Evolutionary conservation across 2,797 vertebrate genomes (phyloP).

Genomic region (Philypnodon macrostomus): DNA sequence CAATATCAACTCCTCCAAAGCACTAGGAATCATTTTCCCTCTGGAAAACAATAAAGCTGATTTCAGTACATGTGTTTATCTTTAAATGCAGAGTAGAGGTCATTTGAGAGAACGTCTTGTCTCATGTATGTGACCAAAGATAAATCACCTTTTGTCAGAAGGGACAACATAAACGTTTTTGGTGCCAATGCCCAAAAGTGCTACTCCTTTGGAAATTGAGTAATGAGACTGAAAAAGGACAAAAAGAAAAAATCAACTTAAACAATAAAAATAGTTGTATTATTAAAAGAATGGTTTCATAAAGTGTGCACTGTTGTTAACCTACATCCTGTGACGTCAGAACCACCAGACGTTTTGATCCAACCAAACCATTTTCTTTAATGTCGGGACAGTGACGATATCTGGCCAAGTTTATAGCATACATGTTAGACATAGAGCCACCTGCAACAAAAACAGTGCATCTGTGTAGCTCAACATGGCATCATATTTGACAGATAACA

Average conservation of each 20-base stretch:
- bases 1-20: slow-evolving; percentile 81
- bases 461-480: not conserved
- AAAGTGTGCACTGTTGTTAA: too few species aligned
- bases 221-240: slow-evolving; percentile 77
- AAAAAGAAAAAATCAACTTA: slow-evolving; percentile 2
- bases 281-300: too few species aligned
- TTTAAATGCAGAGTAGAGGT: too few species aligned
- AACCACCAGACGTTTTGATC: slow-evolving; percentile 77
- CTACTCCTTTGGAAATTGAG: slow-evolving; percentile 84
- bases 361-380: slow-evolving; percentile 81
- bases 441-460: slow-evolving; percentile 61
- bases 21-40: slow-evolving; percentile 87
- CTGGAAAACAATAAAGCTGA: slow-evolving; percentile 72
- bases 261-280: too few species aligned
- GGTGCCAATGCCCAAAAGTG: slow-evolving; percentile 83
- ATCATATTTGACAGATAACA: not conserved
- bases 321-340: slow-evolving; percentile 85
- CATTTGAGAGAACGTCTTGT: too few species aligned
- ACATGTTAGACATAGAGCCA: slow-evolving; percentile 89
- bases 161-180: slow-evolving; percentile 81
- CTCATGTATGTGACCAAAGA: too few species aligned
- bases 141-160: slow-evolving; percentile 77
- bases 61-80: not conserved
- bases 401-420: slow-evolving; percentile 84
- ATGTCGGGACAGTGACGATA: slow-evolving; percentile 80